Conservation (phyloP, 1,140 invertebrate species). For the Stratiolaelaps scimitus region DNA sequence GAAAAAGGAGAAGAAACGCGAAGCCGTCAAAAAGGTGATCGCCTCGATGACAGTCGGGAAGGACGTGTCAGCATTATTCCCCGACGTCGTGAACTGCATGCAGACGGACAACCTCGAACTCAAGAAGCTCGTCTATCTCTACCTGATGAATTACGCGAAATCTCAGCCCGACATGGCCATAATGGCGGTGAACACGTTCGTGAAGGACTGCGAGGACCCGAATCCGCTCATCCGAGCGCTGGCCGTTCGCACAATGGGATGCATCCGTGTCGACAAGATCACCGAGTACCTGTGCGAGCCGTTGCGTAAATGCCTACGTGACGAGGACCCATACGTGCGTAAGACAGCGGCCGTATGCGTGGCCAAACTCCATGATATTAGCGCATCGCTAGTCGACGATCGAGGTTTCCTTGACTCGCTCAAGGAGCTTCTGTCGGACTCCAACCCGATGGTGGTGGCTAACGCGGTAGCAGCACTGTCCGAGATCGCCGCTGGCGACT, state of each 20-base stretch:
- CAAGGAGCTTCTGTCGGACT: slow-evolving; percentile 92
- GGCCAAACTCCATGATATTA: slow-evolving; percentile 98
- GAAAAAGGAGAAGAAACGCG: slow-evolving; percentile 99
- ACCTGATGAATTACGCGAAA: slow-evolving; percentile 99
- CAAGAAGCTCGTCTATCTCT: slow-evolving; percentile 98
- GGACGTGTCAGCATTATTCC: slow-evolving; percentile 73
- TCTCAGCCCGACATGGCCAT: slow-evolving; percentile 99
- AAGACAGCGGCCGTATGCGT: slow-evolving; percentile 99
- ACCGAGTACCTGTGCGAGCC: slow-evolving; percentile 99
- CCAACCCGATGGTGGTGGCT: slow-evolving; percentile 99
- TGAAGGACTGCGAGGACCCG: slow-evolving; percentile 99
- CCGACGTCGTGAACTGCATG: slow-evolving; percentile 99
- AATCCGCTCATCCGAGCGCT: slow-evolving; percentile 96
- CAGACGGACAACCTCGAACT: slow-evolving; percentile 99
- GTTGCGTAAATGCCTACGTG: slow-evolving; percentile 90
- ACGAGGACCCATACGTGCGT: slow-evolving; percentile 98
- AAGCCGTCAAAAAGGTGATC: slow-evolving; percentile 99
- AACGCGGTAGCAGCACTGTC: slow-evolving; percentile 97
- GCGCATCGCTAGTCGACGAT: slow-evolving; percentile 89
- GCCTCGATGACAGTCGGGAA: slow-evolving; percentile 98
- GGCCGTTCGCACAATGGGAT: slow-evolving; percentile 98
- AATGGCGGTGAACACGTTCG: slow-evolving; percentile 99
- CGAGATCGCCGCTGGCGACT: slow-evolving; percentile 94
- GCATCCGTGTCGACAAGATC: slow-evolving; percentile 99
- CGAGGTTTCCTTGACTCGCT: slow-evolving; percentile 96